These are phyloP conservation scores for Psittacula echo DNA, from an alignment of 2,797 vertebrate genomes.

Conservation along the genomic window DNA sequence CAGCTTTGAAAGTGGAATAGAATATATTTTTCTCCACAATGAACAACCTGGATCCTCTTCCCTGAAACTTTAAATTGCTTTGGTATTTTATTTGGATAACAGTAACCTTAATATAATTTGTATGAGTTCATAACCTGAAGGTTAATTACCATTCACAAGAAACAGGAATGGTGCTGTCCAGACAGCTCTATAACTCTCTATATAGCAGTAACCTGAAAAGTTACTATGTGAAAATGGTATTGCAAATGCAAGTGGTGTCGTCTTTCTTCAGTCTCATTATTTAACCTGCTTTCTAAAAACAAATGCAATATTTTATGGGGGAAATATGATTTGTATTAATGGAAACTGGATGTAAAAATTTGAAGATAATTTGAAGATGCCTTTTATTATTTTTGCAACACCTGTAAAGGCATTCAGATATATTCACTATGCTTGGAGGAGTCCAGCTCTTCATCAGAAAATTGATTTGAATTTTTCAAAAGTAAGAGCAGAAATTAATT, in stretches of 20 bases:
- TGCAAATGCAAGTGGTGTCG: not conserved
- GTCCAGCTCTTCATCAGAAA: not conserved
- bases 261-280: not conserved
- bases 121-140: constrained; percentile 6
- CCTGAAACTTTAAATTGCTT: not conserved
- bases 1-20: not conserved
- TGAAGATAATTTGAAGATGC: not conserved
- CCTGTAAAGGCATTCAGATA: not conserved
- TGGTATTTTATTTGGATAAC: constrained; percentile 25
- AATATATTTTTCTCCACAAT: not conserved
- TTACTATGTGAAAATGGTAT: not conserved
- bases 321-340: not conserved
- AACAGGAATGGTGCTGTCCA: not conserved
- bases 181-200: not conserved
- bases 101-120: not conserved
- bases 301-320: not conserved
- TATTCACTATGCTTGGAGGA: not conserved
- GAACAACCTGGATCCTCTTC: not conserved
- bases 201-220: constrained; percentile 2
- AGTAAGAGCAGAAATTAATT: not conserved
- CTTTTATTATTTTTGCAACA: not conserved
- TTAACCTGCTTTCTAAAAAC: not conserved
- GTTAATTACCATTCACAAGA: constrained; percentile 20
- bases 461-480: not conserved
- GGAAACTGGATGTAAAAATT: not conserved